Evolutionary conservation across 2,113 vertebrate genomes (phyloP), one percentile per base, ranked within the genome.

Genomic region (Notarius quadriscutis): DNA sequence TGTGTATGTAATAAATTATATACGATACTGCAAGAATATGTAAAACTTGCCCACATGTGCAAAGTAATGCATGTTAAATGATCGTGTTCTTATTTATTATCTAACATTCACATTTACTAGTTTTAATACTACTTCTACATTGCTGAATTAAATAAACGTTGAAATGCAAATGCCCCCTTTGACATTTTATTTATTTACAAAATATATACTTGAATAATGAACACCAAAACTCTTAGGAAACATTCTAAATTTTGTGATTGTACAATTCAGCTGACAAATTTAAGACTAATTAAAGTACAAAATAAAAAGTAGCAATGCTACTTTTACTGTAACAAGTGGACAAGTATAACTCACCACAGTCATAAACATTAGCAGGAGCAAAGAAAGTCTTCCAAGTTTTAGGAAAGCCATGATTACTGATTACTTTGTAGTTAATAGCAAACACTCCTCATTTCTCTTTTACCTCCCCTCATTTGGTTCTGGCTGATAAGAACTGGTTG

Each of bases 291-390:
- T n/a, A 41, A 58, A 82, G 4, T 25, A 20, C 50, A 27, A 34
- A 27, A 80, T 30, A 82, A 83, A 63, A n/a, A 20, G 30, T 75
- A 48, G 2, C 5, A n/a, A 78, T 63, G 25, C 34, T 41, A 41
- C 34, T 41, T 41, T 41, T 41, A 41, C 25, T 30, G 22, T 18
- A 78, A 63, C 18, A 57, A 25, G 18, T 65, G 63, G 11, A 58
- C 18, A 4, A 50, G 30, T 78, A 55, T 63, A 14, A 88, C 89
- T 88, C 72, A 90, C 89, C 89, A 84, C 10, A 62, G 18, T 82
- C 58, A 83, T 84, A 60, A 77, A 90, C 12, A 90, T 15, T 25
- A 88, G 58, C 85, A 84, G 51, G 10, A 90, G 17, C 81, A 88
- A 34, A 51, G 57, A 84, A 8, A 88, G 30, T 69, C 69, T 83